Evolutionary conservation across 2,888 invertebrate genomes (phyloP).

Genomic region (Hypomecis atomaria): DNA sequence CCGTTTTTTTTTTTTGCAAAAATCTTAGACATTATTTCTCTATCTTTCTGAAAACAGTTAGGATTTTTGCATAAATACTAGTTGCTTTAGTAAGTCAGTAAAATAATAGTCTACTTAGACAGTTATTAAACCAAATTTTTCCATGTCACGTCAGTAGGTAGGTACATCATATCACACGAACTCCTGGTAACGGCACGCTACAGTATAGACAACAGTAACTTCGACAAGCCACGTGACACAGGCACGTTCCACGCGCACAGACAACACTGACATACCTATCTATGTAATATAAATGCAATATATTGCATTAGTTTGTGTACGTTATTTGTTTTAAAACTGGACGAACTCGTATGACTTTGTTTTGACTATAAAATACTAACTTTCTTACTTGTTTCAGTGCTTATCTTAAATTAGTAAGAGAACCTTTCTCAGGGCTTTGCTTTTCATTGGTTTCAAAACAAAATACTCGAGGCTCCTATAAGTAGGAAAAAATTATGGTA

Average conservation of each 20-base stretch:
- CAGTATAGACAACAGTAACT: background rate
- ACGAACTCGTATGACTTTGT: background rate
- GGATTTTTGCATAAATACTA: too few relatives aligned
- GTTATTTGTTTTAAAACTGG: constrained; percentile 6
- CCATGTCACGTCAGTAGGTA: background rate
- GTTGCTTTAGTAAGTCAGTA: too few relatives aligned
- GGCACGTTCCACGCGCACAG: constrained; percentile 17
- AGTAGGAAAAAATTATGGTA: too few relatives aligned
- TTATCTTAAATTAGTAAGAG: too few relatives aligned
- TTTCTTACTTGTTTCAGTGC: too few relatives aligned
- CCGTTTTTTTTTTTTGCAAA: too few relatives aligned
- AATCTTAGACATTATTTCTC: too few relatives aligned
- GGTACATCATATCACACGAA: background rate
- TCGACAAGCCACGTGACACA: constrained; percentile 15
- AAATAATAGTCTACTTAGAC: too few relatives aligned
- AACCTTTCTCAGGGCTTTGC: too few relatives aligned
- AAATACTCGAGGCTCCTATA: too few relatives aligned
- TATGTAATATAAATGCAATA: background rate
- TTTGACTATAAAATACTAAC: background rate
- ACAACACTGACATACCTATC: constrained; percentile 5
- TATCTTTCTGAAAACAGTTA: too few relatives aligned
- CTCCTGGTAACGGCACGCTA: constrained; percentile 8
- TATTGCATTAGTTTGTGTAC: background rate
- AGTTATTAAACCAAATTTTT: background rate
- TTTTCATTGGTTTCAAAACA: too few relatives aligned